Evolutionary conservation across 2,888 invertebrate genomes (phyloP), one percentile per base, ranked within the genome.

Genomic region (Brenthis daphne): DNA sequence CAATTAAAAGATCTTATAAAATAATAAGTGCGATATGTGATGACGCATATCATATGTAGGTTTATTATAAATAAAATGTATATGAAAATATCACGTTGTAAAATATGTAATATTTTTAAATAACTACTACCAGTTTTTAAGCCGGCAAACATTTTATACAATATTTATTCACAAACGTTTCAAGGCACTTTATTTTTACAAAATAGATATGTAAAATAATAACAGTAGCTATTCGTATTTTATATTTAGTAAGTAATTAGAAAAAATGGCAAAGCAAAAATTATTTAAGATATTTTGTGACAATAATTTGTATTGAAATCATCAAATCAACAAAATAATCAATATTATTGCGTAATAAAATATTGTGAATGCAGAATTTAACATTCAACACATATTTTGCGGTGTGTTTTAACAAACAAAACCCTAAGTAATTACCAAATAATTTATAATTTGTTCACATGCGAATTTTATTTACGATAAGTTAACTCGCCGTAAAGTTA

Each of bases 401-500:
- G 67, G 67, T 66, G 64, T 58, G 47, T 70, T 64, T 24, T 55
- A 43, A 55, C 24, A 68, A 72, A 60, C 60, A 70, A 70, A 72
- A 58, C 33, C 64, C 57, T 58, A 47, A 63, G 58, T 64, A 70
- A 73, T 73, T 58, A 53, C 65, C 56, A 63, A 68, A 72, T 71
- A 71, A 72, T 72, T 71, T 64, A 70, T 67, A 69, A 74, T 56
- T 65, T 70, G 65, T 69, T 69, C 69, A 55, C 68, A 70, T 70
- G 65, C 68, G 68, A 71, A 70, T 63, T 67, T 50, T 55, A 66
- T 70, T 73, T 63, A 69, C 74, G 71, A 77, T 77, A 79, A 79
- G 77, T 80, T 77, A 76, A 77, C 70, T 74, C 65, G 68, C 64
- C 68, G 65, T 73, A 65, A 71, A 68, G 56, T 70, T 67, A 71